These are phyloP conservation scores for Thomomys bottae DNA, from an alignment of 2,113 vertebrate species.

Conservation along the genomic window DNA sequence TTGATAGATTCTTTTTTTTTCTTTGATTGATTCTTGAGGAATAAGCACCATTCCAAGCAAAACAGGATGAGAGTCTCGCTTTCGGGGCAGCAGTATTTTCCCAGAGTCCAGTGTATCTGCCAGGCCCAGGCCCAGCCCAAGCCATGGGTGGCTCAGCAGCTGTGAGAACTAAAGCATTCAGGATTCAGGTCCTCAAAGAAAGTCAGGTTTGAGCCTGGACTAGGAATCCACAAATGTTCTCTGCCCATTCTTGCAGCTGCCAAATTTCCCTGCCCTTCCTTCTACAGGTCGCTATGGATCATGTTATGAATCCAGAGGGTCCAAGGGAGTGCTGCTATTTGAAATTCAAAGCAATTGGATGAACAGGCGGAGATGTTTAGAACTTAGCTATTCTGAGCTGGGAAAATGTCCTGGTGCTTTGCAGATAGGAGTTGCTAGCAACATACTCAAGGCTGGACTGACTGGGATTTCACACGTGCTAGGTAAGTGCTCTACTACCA, in stretches of 20 bases:
- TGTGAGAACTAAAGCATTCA: neutral
- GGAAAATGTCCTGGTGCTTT: neutral
- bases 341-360: slow-evolving; percentile 1
- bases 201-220: neutral
- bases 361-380: neutral
- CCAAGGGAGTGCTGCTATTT: neutral
- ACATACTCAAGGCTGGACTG: neutral
- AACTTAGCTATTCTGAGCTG: neutral
- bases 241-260: neutral
- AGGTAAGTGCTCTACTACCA: neutral
- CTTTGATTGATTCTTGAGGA: neutral
- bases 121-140: neutral
- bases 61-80: neutral
- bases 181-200: neutral
- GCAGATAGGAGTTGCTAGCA: neutral
- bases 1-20: no score
- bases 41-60: slow-evolving; percentile 10
- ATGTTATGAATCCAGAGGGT: neutral
- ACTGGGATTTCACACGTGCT: neutral
- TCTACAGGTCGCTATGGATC: neutral
- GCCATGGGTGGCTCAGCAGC: neutral
- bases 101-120: neutral
- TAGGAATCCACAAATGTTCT: neutral
- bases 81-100: no score
- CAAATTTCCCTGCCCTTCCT: neutral